Conservation (phyloP, 2,888 invertebrate species). For the Trimorus sp. region DNA sequence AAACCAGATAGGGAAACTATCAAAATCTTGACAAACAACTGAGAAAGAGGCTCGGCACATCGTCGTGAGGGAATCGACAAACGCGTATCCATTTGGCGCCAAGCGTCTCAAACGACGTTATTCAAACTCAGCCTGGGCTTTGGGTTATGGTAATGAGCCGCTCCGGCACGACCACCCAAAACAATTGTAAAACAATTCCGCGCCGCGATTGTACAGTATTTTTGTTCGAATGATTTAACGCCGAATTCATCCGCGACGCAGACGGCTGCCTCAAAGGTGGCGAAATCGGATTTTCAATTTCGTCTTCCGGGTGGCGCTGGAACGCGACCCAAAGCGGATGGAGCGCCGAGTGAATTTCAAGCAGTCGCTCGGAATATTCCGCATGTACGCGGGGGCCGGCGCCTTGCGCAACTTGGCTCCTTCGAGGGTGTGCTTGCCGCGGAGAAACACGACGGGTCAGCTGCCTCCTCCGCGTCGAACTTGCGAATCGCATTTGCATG, state of each 20-base stretch:
- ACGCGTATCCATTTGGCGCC: too few species aligned
- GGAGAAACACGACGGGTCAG: slow-evolving; percentile 63
- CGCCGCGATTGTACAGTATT: slow-evolving; percentile 51
- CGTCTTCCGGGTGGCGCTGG: slow-evolving; percentile 64
- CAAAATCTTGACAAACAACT: too few species aligned
- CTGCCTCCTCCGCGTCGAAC: slow-evolving; percentile 72
- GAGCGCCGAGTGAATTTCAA: slow-evolving; percentile 79
- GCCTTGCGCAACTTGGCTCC: slow-evolving; percentile 61
- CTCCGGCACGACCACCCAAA: slow-evolving; percentile 35
- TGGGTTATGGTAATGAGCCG: slow-evolving; percentile 32
- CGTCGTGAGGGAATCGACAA: too few species aligned
- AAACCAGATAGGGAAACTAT: too few species aligned
- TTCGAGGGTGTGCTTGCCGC: slow-evolving; percentile 42
- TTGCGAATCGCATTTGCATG: slow-evolving; percentile 78
- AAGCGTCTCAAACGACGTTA: background rate
- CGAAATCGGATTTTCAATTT: slow-evolving; percentile 79
- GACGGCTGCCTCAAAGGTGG: slow-evolving; percentile 69
- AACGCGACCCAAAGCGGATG: slow-evolving; percentile 67
- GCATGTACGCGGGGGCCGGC: slow-evolving; percentile 61
- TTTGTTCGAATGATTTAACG: slow-evolving; percentile 71
- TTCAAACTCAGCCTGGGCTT: slow-evolving; percentile 12
- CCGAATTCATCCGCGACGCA: slow-evolving; percentile 65
- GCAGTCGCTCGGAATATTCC: slow-evolving; percentile 71
- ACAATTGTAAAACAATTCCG: slow-evolving; percentile 45
- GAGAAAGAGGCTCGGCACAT: too few species aligned